phyloP scores from a whole-genome alignment of 1,140 invertebrate genomes.

The Medauroidea extradentata region DNA sequence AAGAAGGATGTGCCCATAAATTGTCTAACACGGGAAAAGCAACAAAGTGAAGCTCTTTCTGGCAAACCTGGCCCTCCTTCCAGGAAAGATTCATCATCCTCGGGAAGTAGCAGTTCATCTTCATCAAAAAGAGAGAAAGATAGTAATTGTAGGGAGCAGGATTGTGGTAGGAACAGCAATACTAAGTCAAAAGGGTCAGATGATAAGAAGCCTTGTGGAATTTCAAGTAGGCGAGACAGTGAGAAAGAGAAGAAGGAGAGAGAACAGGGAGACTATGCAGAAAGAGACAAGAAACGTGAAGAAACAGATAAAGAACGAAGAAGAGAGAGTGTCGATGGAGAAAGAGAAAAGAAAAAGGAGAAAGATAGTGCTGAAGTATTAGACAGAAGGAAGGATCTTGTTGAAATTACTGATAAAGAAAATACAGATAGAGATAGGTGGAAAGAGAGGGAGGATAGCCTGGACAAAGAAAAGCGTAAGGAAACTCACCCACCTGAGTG shows the following conservation, averaged over 20 bases:
- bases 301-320: conserved; percentile 21
- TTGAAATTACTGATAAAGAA: conserved; percentile 1
- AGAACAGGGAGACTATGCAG: conserved; percentile 37
- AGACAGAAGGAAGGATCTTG: conserved; percentile 5
- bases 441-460: conserved; percentile 7
- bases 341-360: background rate
- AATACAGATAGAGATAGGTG: conserved; percentile 6
- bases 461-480: conserved; percentile 6
- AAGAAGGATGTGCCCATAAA: conserved; percentile 4
- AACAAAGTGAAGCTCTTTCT: background rate
- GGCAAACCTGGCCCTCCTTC: no score
- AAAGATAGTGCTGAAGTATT: background rate
- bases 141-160: background rate
- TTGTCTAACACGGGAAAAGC: background rate
- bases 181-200: background rate
- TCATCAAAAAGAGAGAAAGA: conserved; percentile 8
- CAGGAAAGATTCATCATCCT: background rate
- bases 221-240: background rate
- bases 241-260: conserved; percentile 24
- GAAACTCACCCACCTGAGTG: background rate
- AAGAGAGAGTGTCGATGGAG: background rate
- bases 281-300: conserved; percentile 37
- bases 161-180: background rate
- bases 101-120: background rate
- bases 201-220: conserved; percentile 1